Percentiles rank a stretch among this genome's conserved stretches.
Evolutionary conservation across 2,113 vertebrate species (phyloP).

Genomic region (Gavialis gangeticus): DNA sequence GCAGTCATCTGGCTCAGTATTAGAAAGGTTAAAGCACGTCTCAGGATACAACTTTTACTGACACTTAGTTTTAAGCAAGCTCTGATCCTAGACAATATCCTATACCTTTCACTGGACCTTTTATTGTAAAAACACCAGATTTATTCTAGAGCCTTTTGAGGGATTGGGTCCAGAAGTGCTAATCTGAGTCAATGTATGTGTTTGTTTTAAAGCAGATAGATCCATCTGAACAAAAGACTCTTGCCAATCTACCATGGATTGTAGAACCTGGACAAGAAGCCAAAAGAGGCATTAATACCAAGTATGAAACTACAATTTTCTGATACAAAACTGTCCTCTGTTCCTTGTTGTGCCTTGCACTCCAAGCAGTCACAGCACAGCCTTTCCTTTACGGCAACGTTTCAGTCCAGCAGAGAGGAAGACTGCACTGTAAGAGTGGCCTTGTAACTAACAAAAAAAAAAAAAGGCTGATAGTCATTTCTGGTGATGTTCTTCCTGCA

Average conservation of each 20-base stretch:
- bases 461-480: slow-evolving; percentile 86
- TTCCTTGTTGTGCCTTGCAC: slow-evolving; percentile 96
- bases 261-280: slow-evolving; percentile 99
- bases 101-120: not conserved
- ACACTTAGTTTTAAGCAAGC: not conserved
- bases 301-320: slow-evolving; percentile 99
- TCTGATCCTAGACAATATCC: not conserved
- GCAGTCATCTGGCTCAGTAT: slow-evolving; percentile 24
- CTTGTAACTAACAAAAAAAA: slow-evolving; percentile 88
- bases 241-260: slow-evolving; percentile 98
- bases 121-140: slow-evolving; percentile 7
- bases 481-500: slow-evolving; percentile 84
- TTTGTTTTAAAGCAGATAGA: slow-evolving; percentile 92
- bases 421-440: slow-evolving; percentile 86
- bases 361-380: slow-evolving; percentile 87
- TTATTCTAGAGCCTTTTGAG: not conserved
- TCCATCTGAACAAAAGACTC: slow-evolving; percentile 98
- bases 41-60: not conserved
- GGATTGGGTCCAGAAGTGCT: slow-evolving; percentile 22
- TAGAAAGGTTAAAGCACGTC: slow-evolving; percentile 1
- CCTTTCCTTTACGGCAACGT: slow-evolving; percentile 86
- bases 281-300: slow-evolving; percentile 99
- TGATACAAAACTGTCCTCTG: slow-evolving; percentile 91
- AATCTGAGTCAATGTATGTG: slow-evolving; percentile 48
- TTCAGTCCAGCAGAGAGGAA: slow-evolving; percentile 86